A percentile compares a stretch with the other conserved stretches of the same genome.
Conservation (phyloP, 2,113 vertebrate genomes). For the Struthio camelus region DNA sequence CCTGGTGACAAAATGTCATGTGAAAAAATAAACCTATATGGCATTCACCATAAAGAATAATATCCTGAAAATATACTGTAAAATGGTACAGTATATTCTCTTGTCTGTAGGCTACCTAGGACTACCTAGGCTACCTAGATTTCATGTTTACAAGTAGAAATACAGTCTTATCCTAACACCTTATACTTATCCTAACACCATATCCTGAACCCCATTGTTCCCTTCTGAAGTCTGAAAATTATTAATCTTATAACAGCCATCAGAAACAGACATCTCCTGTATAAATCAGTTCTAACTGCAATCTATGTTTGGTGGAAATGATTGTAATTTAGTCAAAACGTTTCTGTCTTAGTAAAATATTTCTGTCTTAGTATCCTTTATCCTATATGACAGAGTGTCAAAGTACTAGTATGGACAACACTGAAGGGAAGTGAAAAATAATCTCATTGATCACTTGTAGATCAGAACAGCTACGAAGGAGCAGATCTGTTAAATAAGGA, state of each 20-base stretch:
- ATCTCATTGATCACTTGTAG: background rate
- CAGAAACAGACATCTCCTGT: background rate
- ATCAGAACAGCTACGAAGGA: background rate
- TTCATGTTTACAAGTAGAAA: background rate
- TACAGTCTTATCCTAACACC: background rate
- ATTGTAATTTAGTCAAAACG: background rate
- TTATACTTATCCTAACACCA: background rate
- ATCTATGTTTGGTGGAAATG: background rate
- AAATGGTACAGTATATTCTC: background rate
- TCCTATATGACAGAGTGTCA: background rate
- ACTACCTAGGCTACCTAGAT: background rate
- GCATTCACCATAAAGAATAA: background rate
- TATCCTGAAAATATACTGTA: background rate
- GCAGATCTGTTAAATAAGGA: background rate
- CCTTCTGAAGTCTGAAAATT: background rate
- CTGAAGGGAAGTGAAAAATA: background rate
- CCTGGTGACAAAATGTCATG: background rate
- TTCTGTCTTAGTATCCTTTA: background rate
- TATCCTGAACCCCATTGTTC: background rate
- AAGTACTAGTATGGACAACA: background rate
- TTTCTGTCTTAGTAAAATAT: background rate
- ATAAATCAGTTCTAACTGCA: background rate
- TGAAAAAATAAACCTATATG: background rate
- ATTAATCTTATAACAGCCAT: background rate
- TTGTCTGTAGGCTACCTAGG: background rate